phyloP scores from a whole-genome alignment of 2,113 vertebrate species.

The Brachypodius melanocephalos region DNA sequence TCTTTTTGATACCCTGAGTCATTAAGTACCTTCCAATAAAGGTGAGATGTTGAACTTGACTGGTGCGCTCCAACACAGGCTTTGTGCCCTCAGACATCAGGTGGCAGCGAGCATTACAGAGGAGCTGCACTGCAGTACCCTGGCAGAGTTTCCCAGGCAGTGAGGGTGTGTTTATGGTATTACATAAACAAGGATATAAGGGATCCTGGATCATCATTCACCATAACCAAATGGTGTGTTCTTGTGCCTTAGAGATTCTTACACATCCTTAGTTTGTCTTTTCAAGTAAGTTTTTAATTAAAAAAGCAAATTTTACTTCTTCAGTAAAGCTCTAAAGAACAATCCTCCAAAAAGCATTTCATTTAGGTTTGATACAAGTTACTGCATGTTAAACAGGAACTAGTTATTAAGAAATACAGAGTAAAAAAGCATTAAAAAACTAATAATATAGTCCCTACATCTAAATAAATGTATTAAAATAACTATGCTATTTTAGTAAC shows the following conservation, averaged over 20 bases:
- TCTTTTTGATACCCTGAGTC: neutral
- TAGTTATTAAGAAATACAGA: neutral
- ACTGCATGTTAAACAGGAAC: neutral
- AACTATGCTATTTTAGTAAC: neutral
- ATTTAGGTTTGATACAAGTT: neutral
- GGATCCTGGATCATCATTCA: neutral
- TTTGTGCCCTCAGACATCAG: neutral
- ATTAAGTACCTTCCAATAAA: neutral
- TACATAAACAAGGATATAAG: neutral
- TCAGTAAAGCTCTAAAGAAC: neutral
- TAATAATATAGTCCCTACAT: neutral
- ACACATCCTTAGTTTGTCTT: neutral
- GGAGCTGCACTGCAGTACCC: neutral
- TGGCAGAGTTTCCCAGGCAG: neutral
- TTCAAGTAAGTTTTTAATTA: neutral
- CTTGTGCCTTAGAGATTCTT: neutral
- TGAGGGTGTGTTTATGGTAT: neutral
- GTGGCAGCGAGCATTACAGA: accelerated
- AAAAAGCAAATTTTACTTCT: neutral
- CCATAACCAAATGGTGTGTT: neutral
- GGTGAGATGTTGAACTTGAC: neutral
- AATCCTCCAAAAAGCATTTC: neutral
- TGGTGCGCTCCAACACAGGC: neutral
- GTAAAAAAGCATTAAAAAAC: neutral
- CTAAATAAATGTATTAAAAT: constrained; percentile 8